phyloP scores from a whole-genome alignment of 2,888 invertebrate species.

The Archaeoteleia sp. region DNA sequence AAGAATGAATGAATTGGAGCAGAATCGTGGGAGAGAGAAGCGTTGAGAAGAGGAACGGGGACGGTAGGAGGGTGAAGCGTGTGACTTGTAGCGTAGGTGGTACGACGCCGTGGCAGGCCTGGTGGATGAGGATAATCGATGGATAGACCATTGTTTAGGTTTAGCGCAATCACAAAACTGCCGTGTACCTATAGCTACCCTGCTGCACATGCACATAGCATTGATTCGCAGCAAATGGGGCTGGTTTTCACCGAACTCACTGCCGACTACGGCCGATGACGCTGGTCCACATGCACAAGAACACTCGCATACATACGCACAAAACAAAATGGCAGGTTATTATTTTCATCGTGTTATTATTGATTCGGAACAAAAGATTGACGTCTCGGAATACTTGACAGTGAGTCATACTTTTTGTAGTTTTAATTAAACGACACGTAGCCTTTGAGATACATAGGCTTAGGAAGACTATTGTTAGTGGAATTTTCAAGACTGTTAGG shows the following conservation, averaged over 20 bases:
- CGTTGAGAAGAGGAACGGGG: not conserved
- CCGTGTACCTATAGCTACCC: constrained; percentile 53
- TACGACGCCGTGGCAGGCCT: constrained; percentile 38
- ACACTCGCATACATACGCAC: constrained; percentile 26
- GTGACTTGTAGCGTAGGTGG: constrained; percentile 47
- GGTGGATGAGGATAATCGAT: constrained; percentile 57
- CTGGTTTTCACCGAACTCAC: constrained; percentile 46
- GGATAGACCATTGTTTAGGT: constrained; percentile 64
- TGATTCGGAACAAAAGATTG: constrained; percentile 51
- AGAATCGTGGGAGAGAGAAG: constrained; percentile 39
- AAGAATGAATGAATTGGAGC: constrained; percentile 61
- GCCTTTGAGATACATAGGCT: not conserved
- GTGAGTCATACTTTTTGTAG: constrained; percentile 7
- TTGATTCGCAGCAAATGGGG: constrained; percentile 54
- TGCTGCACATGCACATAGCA: constrained; percentile 50
- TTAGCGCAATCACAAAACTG: constrained; percentile 66
- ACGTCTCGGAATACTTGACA: constrained; percentile 16
- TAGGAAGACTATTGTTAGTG: no score
- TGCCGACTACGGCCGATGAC: constrained; percentile 30
- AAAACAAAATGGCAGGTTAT: constrained; percentile 44
- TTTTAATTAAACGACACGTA: constrained; percentile 24
- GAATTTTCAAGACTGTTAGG: no score
- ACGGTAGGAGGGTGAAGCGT: constrained; percentile 12
- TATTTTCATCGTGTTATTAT: constrained; percentile 53
- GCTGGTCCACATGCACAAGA: constrained; percentile 40